Percentiles rank a stretch among this genome's conserved stretches.
These are phyloP conservation scores for Saguinus imperator DNA, from an alignment of 2,113 vertebrate species.

Conservation along the genomic window DNA sequence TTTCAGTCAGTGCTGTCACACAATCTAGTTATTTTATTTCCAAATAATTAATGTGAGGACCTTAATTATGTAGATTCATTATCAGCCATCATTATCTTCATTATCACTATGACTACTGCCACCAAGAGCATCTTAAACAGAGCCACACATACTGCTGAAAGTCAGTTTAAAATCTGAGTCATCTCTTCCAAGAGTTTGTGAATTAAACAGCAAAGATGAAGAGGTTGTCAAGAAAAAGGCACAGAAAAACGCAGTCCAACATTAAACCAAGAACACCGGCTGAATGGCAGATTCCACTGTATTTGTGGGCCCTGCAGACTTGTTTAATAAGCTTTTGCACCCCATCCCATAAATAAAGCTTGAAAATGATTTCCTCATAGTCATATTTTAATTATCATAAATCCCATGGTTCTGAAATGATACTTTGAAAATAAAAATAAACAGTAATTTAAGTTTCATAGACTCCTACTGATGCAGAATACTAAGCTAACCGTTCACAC, in stretches of 20 bases:
- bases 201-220: not conserved
- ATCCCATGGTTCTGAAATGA: not conserved
- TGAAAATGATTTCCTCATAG: conserved; percentile 22
- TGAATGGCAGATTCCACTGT: not conserved
- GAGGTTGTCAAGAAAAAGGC: not conserved
- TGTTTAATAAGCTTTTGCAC: not conserved
- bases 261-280: too few relatives aligned
- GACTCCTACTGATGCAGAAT: not conserved
- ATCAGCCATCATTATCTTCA: conserved; percentile 2
- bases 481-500: not conserved
- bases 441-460: conserved; percentile 28
- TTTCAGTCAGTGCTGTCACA: not conserved
- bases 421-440: not conserved
- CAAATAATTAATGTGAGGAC: conserved; percentile 50
- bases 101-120: not conserved
- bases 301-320: not conserved
- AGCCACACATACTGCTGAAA: not conserved
- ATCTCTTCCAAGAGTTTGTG: not conserved
- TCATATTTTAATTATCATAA: conserved; percentile 52
- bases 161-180: not conserved
- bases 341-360: not conserved
- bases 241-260: not conserved
- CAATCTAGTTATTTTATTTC: conserved; percentile 23
- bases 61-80: conserved; percentile 42
- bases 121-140: not conserved